Percentiles rank a stretch among this genome's conserved stretches.
Evolutionary conservation across 2,113 vertebrate genomes (phyloP).

Genomic region (Cygnus buccinator): DNA sequence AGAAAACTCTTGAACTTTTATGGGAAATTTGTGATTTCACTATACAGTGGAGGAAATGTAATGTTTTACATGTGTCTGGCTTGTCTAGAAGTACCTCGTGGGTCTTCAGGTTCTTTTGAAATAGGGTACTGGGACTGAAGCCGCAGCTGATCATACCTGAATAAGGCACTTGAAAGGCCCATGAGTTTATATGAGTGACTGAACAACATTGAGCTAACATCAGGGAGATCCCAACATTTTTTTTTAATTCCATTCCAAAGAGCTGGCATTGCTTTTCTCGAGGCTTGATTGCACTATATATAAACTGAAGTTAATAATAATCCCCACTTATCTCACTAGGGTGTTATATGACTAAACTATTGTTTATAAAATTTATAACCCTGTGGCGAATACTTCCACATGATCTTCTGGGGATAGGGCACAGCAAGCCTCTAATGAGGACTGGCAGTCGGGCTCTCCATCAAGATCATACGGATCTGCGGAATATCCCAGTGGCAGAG

Average conservation of each 20-base stretch:
- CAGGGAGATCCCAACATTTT: background rate
- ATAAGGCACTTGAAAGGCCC: background rate
- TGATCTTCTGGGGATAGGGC: background rate
- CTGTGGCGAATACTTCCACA: background rate
- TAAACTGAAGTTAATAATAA: background rate
- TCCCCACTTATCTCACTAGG: background rate
- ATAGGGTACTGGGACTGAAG: background rate
- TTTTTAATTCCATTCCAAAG: background rate
- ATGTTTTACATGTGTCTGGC: background rate
- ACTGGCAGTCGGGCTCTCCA: background rate
- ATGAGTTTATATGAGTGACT: background rate
- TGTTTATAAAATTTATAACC: background rate
- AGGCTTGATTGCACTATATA: background rate
- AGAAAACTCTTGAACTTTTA: background rate
- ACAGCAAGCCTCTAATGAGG: background rate
- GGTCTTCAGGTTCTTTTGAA: background rate
- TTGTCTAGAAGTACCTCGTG: background rate
- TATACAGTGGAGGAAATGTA: background rate
- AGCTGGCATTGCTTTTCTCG: background rate
- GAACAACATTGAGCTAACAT: background rate
- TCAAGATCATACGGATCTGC: background rate
- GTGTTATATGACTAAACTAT: background rate
- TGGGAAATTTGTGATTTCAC: background rate
- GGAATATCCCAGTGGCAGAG: background rate
- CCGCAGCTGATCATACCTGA: background rate